Conservation (phyloP, 1,140 invertebrate species). For the Orius laevigatus region DNA sequence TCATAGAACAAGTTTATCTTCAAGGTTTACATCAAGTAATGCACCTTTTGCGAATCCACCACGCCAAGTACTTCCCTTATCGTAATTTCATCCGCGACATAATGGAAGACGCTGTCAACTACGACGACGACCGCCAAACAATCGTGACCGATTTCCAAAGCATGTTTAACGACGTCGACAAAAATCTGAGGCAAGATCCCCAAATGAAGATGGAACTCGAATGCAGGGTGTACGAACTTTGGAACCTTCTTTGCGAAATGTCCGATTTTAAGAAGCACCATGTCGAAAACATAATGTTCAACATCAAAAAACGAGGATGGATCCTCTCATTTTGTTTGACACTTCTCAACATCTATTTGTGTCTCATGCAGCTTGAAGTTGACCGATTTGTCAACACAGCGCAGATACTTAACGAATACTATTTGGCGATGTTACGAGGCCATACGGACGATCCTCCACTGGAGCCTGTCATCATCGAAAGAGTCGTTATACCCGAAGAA, state of each 20-base stretch:
- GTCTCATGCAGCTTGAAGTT: constrained; percentile 12
- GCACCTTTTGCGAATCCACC: neutral
- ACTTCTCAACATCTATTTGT: constrained; percentile 5
- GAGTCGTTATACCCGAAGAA: too few species aligned
- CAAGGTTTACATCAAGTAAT: constrained; percentile 10
- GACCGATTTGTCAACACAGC: constrained; percentile 14
- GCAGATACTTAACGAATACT: constrained; percentile 15
- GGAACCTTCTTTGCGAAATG: neutral
- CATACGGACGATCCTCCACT: too few species aligned
- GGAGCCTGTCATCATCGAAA: too few species aligned
- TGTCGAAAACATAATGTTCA: too few species aligned
- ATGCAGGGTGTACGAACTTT: constrained; percentile 10
- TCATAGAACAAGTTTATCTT: constrained; percentile 7
- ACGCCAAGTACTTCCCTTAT: constrained; percentile 8
- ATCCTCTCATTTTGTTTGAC: too few species aligned
- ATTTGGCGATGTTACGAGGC: neutral
- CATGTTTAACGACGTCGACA: constrained; percentile 13
- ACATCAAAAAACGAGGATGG: too few species aligned
- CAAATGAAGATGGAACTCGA: constrained; percentile 15
- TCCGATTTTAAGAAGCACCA: too few species aligned
- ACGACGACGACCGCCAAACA: constrained; percentile 5
- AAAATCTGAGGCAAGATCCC: constrained; percentile 2
- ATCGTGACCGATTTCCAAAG: constrained; percentile 14
- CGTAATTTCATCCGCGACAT: neutral
- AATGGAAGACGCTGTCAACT: neutral